Base-by-base conservation (phyloP, 2,888 invertebrate genomes). In the Ormyrus pomaceus region DNA sequence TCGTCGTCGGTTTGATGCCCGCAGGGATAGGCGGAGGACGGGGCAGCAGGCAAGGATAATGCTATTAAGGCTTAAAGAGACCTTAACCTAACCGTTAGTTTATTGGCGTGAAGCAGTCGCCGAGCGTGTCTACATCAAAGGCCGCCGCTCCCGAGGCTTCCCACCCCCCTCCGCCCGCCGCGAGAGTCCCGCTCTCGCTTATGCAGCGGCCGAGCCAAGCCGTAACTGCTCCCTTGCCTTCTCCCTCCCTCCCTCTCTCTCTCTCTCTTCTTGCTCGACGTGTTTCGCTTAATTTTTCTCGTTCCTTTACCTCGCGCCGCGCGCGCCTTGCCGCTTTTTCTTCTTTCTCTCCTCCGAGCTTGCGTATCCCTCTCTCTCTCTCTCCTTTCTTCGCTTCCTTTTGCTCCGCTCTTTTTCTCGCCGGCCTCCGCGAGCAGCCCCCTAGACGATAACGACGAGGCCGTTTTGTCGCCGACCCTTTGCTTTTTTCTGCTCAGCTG, bases 61-160 rank as follows among this genome's bases (percentile, higher is more conserved):
- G 86, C 88, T 85, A 89, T 88, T 88, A 88, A 87, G 86, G 86
- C 86, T 87, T 88, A 87, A 88, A 88, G 89, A 88, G 88, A 87
- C 86, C 86, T 87, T 86, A 86, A 86, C 87, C 87, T 88, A 89
- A 89, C 87, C 87, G 87, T 88, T 88, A 88, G 89, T 89, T 89
- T 89, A 89, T 89, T 88, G 89, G 89, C 88, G 89, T 89, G 89
- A 89, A 89, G 88, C 88, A 89, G 88, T 88, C 87, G 86, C 86
- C 83, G 84, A 88, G 89, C 88, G 88, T 88, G 87, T 88, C 87
- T 88, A 89, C 87, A 88, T 89, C 89, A 89, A 89, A 89, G 88
- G 84, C 81, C 82, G 85, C 86, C 84, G 88, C 84, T 87, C 86
- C 86, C 85, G 86, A 87, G 85, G 84, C 84, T 82, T 83, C 84